phyloP scores from a whole-genome alignment of 1,140 invertebrate species.

The Aphelenchoides fujianensis region DNA sequence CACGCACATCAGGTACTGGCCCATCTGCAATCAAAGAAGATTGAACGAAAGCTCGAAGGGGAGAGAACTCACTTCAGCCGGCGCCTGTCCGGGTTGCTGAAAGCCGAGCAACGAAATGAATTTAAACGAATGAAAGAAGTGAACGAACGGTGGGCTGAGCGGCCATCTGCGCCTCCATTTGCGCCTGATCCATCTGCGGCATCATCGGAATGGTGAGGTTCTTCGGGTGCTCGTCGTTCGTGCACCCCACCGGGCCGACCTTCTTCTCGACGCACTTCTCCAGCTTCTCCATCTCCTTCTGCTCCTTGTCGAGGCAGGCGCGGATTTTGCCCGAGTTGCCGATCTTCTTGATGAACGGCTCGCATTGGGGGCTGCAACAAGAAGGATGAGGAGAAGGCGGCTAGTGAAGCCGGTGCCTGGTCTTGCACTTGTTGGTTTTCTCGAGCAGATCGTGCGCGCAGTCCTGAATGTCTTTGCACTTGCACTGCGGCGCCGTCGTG shows the following conservation, averaged over 20 bases:
- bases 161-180: slow-evolving; percentile 21
- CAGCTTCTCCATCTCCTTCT: slow-evolving; percentile 46
- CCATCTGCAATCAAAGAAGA: slow-evolving; percentile 33
- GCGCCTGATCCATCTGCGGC: slow-evolving; percentile 28
- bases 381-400: neutral
- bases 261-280: slow-evolving; percentile 51
- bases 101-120: slow-evolving; percentile 25
- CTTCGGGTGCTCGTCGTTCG: slow-evolving; percentile 47
- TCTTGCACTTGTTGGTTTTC: slow-evolving; percentile 43
- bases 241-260: slow-evolving; percentile 49
- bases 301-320: slow-evolving; percentile 45
- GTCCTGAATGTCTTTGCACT: slow-evolving; percentile 48
- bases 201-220: slow-evolving; percentile 51
- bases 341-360: slow-evolving; percentile 47
- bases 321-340: slow-evolving; percentile 48
- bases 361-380: slow-evolving; percentile 44
- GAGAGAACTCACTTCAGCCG: slow-evolving; percentile 24
- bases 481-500: slow-evolving; percentile 49
- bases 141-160: slow-evolving; percentile 2
- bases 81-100: slow-evolving; percentile 42
- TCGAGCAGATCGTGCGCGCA: slow-evolving; percentile 38
- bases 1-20: slow-evolving; percentile 55
- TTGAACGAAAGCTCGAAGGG: neutral
- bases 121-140: slow-evolving; percentile 15
- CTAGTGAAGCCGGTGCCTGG: slow-evolving; percentile 23